Base-by-base conservation (phyloP, 2,888 invertebrate genomes). In the Diabrotica balteata region DNA sequence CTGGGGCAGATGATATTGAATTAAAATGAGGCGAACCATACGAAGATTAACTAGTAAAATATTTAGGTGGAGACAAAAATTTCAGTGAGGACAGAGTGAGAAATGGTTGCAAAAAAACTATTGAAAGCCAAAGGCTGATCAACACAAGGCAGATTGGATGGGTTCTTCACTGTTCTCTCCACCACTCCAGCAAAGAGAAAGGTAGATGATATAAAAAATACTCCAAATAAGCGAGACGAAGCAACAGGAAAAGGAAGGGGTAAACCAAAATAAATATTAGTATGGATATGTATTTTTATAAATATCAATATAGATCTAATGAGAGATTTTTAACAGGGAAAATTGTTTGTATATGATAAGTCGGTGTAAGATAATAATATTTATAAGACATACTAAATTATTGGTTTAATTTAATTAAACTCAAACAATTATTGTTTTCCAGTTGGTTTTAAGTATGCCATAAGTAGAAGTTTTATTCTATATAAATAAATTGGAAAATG, bases 11-110 rank as follows among this genome's bases (percentile, higher is more conserved):
- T 45, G 86, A 87, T 50, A 84, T 97, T 72, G 95, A 97, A 81
- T 83, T 98, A 8, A 97, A 96, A 85, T 99, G 98, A 98, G 86
- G 85, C 3, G 96, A 96, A 64, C 98, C 98, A 0, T 95, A 99
- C 81, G 98, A 97, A 84, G 97, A 97, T 72, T 97, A 93, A 0
- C 84, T 99, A 53, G 93, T 99, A 0, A 91, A 94, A 81, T 99
- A 90, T 85, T 88, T 99, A 73, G 96, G 96, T 76, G 94, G 92
- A 0, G 95, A 97, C 80, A 94, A 97, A 76, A 95, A 93, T 83
- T 95, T 93, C 85, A 95, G 90, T 78, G 98, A 99, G 83, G 98
- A 98, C 0, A 88, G 99, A 59, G 93, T 99, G 0, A 86, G 96
- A 66, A 92, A 91, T 80, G 98, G 97, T 0, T 90, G 93, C 4